These are phyloP conservation scores for Pheucticus melanocephalus DNA, from an alignment of 2,113 vertebrate genomes.

Conservation along the genomic window DNA sequence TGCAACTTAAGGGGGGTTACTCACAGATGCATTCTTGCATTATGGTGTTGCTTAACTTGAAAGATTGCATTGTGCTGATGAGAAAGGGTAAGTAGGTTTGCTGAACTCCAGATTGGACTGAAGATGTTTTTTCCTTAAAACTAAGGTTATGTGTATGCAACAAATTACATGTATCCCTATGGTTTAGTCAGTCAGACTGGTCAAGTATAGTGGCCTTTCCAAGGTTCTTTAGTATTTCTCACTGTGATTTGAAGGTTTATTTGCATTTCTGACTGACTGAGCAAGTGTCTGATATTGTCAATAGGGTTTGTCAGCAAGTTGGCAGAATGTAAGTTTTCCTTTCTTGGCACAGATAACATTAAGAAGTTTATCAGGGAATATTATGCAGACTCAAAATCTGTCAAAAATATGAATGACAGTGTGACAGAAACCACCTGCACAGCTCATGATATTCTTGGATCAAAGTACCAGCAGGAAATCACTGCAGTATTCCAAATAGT, in stretches of 20 bases:
- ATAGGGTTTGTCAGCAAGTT: conserved; percentile 43
- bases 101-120: background rate
- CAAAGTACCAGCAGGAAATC: conserved; percentile 15
- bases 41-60: background rate
- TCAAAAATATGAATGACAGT: conserved; percentile 45
- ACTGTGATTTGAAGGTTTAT: background rate
- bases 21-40: background rate
- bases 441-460: conserved; percentile 48
- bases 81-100: background rate
- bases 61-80: background rate
- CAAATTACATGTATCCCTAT: background rate
- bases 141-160: background rate
- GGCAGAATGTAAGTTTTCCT: conserved; percentile 36
- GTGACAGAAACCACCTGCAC: conserved; percentile 62
- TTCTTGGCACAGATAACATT: conserved; percentile 40
- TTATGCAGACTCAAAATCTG: conserved; percentile 56
- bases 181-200: background rate
- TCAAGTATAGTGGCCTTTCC: background rate
- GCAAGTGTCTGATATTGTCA: background rate
- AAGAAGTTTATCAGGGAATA: conserved; percentile 43
- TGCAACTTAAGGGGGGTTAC: background rate
- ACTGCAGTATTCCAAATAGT: conserved; percentile 29
- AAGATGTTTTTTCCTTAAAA: background rate
- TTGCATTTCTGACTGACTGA: conserved; percentile 35
- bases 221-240: background rate